These are phyloP conservation scores for Cromileptes altivelis DNA, from an alignment of 2,113 vertebrate species.

Conservation along the genomic window DNA sequence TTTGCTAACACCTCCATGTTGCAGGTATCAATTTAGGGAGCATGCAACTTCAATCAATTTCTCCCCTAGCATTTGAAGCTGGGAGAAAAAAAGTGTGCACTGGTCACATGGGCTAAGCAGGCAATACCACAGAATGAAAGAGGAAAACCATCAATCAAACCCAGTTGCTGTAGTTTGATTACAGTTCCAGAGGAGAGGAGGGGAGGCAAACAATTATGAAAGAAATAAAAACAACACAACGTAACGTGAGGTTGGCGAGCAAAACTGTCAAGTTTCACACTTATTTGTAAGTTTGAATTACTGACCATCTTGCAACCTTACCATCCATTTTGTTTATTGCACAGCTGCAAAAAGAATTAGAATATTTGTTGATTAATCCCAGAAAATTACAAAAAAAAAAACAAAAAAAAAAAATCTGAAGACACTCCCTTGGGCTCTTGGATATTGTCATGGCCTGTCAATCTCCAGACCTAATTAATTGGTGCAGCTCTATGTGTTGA, in stretches of 20 bases:
- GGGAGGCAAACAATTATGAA: background rate
- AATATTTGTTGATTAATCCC: background rate
- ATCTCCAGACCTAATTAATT: background rate
- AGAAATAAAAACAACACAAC: background rate
- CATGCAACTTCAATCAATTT: conserved; percentile 49
- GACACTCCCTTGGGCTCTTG: too few species aligned
- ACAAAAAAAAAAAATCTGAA: background rate
- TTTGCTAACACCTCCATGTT: conserved; percentile 65
- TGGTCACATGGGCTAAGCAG: conserved; percentile 21
- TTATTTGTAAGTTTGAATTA: background rate
- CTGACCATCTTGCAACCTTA: background rate
- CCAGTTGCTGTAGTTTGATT: background rate
- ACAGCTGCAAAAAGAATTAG: background rate
- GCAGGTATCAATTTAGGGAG: conserved; percentile 69
- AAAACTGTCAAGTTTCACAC: background rate
- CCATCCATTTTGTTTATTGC: background rate
- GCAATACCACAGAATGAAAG: conserved; percentile 7
- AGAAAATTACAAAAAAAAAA: background rate
- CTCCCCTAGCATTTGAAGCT: conserved; percentile 60
- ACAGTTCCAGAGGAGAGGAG: background rate
- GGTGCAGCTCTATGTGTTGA: too few species aligned
- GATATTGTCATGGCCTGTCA: background rate
- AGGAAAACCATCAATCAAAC: conserved; percentile 19
- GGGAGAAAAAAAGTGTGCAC: conserved; percentile 32
- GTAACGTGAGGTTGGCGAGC: background rate